These are phyloP conservation scores for Aurelia aurita DNA, from an alignment of 30 jellyfish, hydroid and myxozoan genomes.

Conservation along the genomic window DNA sequence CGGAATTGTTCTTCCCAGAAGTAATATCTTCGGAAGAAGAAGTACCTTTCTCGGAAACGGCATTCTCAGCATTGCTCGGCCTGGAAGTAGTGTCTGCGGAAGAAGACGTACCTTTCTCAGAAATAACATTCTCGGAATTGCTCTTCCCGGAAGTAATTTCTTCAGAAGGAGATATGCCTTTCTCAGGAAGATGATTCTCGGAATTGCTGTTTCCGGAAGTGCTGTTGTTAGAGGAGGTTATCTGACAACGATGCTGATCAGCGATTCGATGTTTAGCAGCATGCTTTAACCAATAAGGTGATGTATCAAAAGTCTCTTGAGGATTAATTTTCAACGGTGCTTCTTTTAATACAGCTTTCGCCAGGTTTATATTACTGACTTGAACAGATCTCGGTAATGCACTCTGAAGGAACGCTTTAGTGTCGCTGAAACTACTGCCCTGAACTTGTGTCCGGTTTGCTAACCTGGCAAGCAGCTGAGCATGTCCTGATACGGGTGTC, in stretches of 20 bases:
- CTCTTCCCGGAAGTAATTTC: neutral
- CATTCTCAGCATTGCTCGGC: too few species aligned
- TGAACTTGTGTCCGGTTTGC: too few species aligned
- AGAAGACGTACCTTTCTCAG: too few species aligned
- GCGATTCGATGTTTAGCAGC: conserved; percentile 27
- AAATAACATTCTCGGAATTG: neutral
- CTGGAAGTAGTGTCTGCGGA: neutral
- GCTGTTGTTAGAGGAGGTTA: neutral
- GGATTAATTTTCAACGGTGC: neutral
- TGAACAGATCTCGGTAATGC: too few species aligned
- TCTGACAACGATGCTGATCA: neutral
- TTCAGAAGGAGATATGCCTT: neutral
- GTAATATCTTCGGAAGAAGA: neutral
- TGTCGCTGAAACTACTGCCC: too few species aligned
- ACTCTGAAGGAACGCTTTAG: too few species aligned
- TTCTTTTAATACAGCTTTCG: too few species aligned
- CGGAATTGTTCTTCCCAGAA: neutral
- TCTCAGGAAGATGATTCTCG: too few species aligned
- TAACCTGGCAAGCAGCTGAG: neutral
- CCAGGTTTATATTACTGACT: too few species aligned
- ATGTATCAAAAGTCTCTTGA: conserved; percentile 13
- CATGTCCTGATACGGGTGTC: neutral
- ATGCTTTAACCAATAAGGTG: conserved; percentile 51
- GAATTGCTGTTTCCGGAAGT: neutral
- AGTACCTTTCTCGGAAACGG: neutral